A percentile compares a stretch with the other conserved stretches of the same genome.
Evolutionary conservation across 2,888 invertebrate genomes (phyloP).

Genomic region (Pecten maximus): DNA sequence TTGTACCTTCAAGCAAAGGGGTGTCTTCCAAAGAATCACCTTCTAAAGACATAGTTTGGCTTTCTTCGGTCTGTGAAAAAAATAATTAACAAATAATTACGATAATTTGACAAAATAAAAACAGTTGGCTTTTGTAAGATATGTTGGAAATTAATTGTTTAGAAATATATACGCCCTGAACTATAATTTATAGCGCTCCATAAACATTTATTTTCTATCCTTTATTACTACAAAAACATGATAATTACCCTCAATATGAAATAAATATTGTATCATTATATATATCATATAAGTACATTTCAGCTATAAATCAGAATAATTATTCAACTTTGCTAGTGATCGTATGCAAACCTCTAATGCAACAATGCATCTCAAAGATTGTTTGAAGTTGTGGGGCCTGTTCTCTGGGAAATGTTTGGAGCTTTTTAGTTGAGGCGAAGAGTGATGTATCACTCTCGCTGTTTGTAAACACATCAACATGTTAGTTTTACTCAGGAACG

Average conservation of each 20-base stretch:
- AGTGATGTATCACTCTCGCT: not conserved
- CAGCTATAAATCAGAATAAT: not conserved
- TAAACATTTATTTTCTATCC: not conserved
- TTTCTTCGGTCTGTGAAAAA: conserved; percentile 14
- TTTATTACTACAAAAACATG: conserved; percentile 25
- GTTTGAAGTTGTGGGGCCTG: not conserved
- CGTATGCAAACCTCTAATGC: not conserved
- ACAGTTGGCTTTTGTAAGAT: not conserved
- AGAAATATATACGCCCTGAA: not conserved
- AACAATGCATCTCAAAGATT: not conserved
- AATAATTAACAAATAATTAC: not conserved
- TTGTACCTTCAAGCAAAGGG: not conserved
- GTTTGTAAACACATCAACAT: not conserved
- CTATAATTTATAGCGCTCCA: not conserved
- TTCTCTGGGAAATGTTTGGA: not conserved
- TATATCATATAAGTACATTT: not conserved
- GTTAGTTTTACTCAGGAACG: not conserved
- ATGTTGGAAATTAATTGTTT: not conserved
- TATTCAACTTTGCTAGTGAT: not conserved
- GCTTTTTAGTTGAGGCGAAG: not conserved
- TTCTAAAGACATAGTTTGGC: conserved; percentile 3
- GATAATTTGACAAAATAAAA: conserved; percentile 7
- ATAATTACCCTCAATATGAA: not conserved
- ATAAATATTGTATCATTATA: not conserved
- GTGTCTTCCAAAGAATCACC: not conserved